Conservation (phyloP, 1,140 invertebrate genomes). For the Physella acuta region DNA sequence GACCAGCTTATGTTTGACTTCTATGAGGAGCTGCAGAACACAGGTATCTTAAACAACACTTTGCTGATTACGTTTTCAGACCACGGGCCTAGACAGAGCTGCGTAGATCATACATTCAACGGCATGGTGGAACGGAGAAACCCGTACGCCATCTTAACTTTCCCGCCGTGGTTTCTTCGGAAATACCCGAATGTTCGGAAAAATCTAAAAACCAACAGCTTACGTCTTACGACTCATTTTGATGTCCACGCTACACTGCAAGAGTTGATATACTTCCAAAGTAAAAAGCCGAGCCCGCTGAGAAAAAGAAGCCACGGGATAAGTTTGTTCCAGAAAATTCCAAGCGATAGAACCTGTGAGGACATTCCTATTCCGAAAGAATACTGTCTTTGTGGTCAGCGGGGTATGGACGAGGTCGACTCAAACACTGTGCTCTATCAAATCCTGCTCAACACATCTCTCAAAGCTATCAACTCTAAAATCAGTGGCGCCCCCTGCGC, state of each 20-base stretch:
- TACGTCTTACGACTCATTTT: constrained; percentile 10
- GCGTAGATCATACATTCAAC: constrained; percentile 63
- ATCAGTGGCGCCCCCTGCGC: neutral
- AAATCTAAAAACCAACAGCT: neutral
- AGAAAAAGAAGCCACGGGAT: neutral
- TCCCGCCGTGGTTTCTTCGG: constrained; percentile 3
- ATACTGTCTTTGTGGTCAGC: neutral
- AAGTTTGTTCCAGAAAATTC: constrained; percentile 4
- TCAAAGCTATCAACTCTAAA: neutral
- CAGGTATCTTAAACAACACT: constrained; percentile 58
- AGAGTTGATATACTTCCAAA: neutral
- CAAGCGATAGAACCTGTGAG: neutral
- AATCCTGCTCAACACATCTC: neutral
- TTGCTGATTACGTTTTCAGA: constrained; percentile 82
- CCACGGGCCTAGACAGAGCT: constrained; percentile 85
- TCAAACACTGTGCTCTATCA: neutral
- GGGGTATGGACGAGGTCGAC: neutral
- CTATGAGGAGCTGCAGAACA: neutral
- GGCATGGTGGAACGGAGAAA: neutral
- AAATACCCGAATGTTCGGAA: neutral
- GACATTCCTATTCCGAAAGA: neutral
- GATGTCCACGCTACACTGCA: constrained; percentile 4
- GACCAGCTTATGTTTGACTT: constrained; percentile 9
- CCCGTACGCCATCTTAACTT: neutral
- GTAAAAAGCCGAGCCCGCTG: neutral